A percentile compares a stretch with the other conserved stretches of the same genome.
Evolutionary conservation across 1,140 invertebrate genomes (phyloP).

Genomic region (Caenorhabditis inopinata): DNA sequence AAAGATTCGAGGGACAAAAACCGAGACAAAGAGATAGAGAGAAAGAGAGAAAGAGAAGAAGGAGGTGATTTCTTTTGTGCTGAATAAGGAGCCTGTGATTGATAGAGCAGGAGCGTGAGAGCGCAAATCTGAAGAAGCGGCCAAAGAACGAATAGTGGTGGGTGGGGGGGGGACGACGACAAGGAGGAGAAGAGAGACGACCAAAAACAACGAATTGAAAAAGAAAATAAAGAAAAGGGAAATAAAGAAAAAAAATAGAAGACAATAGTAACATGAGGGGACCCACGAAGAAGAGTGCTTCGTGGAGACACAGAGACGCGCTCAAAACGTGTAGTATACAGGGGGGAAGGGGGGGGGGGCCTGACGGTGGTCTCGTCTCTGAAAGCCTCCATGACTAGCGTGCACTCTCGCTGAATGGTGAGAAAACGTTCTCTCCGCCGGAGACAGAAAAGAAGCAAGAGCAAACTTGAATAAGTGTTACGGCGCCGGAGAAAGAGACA

Average conservation of each 20-base stretch:
- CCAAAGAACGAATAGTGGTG: not conserved
- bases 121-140: not conserved
- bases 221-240: not conserved
- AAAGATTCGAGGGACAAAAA: too few relatives aligned
- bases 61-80: not conserved
- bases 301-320: not conserved
- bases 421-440: not conserved
- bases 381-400: not conserved
- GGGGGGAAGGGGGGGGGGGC: not conserved
- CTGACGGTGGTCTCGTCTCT: not conserved
- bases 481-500: not conserved
- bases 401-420: not conserved
- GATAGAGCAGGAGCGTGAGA: not conserved
- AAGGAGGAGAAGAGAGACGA: not conserved
- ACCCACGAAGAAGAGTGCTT: not conserved
- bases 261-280: constrained; percentile 16
- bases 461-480: not conserved
- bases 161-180: not conserved
- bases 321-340: constrained; percentile 1
- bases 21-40: not conserved
- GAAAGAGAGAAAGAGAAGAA: not conserved
- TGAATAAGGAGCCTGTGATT: too few relatives aligned
- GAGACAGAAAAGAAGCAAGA: not conserved
- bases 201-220: not conserved
- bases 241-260: not conserved